Evolutionary conservation across 2,113 vertebrate genomes (phyloP), one percentile per base, ranked within the genome.

Genomic region (Ranitomeya variabilis): DNA sequence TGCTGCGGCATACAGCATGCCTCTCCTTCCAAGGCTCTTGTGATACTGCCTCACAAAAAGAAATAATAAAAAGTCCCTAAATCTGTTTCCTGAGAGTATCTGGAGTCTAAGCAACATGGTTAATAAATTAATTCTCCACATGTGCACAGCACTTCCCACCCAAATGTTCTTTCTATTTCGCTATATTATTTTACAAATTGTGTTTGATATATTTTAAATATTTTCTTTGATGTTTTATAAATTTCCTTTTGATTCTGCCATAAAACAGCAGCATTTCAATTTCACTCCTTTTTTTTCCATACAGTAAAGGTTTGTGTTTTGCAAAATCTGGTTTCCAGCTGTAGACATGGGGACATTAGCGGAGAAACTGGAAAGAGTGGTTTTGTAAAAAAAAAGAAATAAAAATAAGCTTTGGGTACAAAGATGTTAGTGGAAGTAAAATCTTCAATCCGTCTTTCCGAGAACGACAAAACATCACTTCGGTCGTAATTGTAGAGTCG

Each of bases 151-250:
- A 79, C 71, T 89, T 74, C 60, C 74, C 62, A 66, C 87, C 82
- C 19, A 51, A 89, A 89, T 84, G 81, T 89, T 85, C 76, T 66
- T 85, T 77, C 82, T 69, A 79, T 89, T 84, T 37, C 73, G 12
- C 87, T 89, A 89, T 91, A 93, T 93, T 94, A 91, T 83, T 91
- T 90, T 92, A 93, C 93, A 94, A 94, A 94, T 93, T 94, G 92
- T 91, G 92, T 94, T 94, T 94, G 93, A 94, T 94, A 94, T 92
- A 94, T 93, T 93, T 93, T 92, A 93, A 94, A 94, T 93, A 93
- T 92, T 93, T 94, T 91, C 92, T 93, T 94, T 94, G 93, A 94
- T 93, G 93, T 94, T 93, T 94, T 93, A 94, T 91, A 91, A 92
- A 93, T 93, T 92, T 90, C 92, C 91, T 91, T 90, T 93, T 90